Conservation (phyloP, 2,113 vertebrate genomes). For the Podocnemis expansa region DNA sequence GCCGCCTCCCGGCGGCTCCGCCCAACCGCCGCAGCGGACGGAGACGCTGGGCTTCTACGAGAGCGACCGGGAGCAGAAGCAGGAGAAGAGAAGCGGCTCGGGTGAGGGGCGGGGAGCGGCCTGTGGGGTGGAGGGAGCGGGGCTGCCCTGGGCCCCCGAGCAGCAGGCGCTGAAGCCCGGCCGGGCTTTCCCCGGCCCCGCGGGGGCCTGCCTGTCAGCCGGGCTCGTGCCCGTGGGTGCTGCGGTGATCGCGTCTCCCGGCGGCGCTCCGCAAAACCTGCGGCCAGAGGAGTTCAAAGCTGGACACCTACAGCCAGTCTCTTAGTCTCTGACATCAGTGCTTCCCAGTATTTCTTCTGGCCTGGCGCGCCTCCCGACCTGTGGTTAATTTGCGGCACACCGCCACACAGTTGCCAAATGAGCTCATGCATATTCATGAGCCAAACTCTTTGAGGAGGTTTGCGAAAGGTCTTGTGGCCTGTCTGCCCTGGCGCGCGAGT, state of each 20-base stretch:
- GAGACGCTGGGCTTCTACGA: constrained; percentile 83
- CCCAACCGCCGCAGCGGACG: constrained; percentile 59
- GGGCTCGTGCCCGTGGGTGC: not conserved
- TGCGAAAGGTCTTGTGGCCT: too few relatives aligned
- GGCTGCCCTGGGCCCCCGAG: not conserved
- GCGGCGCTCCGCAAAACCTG: not conserved
- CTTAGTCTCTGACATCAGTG: too few relatives aligned
- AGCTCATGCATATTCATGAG: too few relatives aligned
- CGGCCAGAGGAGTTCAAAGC: not conserved
- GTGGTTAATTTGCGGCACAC: too few relatives aligned
- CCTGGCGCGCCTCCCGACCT: too few relatives aligned
- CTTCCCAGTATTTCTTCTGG: too few relatives aligned
- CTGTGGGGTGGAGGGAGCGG: not conserved
- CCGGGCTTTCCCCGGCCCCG: too few relatives aligned
- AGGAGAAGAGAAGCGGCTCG: constrained; percentile 67
- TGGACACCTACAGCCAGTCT: not conserved
- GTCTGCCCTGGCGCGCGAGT: too few relatives aligned
- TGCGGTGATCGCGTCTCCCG: not conserved
- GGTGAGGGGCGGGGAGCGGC: constrained; percentile 68
- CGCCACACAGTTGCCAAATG: too few relatives aligned
- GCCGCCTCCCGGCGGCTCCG: not conserved
- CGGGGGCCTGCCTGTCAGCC: not conserved
- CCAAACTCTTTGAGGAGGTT: too few relatives aligned
- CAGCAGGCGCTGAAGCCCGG: not conserved
- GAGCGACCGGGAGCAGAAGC: constrained; percentile 74